These are phyloP conservation scores for Dipodomys stephensi DNA, from an alignment of 2,113 vertebrate genomes.

Conservation along the genomic window DNA sequence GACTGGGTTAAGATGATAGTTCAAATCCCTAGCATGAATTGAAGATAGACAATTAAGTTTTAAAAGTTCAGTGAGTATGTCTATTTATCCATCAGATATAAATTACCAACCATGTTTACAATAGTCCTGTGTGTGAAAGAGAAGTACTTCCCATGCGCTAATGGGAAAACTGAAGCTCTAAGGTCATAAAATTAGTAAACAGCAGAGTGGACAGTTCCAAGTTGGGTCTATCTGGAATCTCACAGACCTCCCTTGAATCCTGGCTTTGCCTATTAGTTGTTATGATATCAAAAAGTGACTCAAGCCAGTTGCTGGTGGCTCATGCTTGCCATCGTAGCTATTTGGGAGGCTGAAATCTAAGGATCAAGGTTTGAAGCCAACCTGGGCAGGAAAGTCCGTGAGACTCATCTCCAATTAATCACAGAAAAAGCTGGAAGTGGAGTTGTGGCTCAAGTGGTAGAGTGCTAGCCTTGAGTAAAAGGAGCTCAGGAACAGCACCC, in stretches of 20 bases:
- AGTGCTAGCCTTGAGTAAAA: too few relatives aligned
- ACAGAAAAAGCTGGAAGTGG: too few relatives aligned
- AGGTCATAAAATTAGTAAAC: neutral
- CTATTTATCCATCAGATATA: neutral
- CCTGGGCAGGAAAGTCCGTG: too few relatives aligned
- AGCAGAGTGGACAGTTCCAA: fast-evolving
- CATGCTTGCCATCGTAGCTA: too few relatives aligned
- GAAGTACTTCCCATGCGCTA: neutral
- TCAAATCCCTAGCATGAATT: neutral
- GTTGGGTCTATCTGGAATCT: neutral
- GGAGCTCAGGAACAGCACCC: too few relatives aligned
- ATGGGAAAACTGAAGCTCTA: neutral
- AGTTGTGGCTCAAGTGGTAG: too few relatives aligned
- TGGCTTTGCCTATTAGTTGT: neutral
- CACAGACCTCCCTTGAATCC: neutral
- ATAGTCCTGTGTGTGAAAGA: neutral
- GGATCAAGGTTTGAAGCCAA: too few relatives aligned
- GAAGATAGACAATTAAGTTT: neutral
- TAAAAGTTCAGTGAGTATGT: neutral
- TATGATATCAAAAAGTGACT: neutral
- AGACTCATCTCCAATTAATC: too few relatives aligned
- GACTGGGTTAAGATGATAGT: neutral
- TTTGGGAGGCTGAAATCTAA: too few relatives aligned
- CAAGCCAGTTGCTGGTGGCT: neutral
- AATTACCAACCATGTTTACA: neutral